Conservation (phyloP, 2,113 vertebrate genomes). For the Chlamydotis undulata region DNA sequence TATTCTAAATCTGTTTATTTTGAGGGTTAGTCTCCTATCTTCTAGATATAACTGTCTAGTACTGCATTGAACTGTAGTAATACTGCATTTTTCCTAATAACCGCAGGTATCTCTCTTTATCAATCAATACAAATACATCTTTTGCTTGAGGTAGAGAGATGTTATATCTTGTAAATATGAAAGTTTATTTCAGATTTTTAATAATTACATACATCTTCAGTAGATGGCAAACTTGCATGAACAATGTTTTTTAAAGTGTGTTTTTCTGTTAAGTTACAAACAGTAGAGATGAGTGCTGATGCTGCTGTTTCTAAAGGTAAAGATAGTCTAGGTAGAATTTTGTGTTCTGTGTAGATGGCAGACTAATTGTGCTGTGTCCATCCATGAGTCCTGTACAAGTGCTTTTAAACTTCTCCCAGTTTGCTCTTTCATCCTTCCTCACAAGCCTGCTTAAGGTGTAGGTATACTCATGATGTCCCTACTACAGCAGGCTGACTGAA, state of each 20-base stretch:
- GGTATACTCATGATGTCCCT: neutral
- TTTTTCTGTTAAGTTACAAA: neutral
- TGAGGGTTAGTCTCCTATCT: neutral
- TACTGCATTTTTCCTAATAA: neutral
- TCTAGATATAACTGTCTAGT: neutral
- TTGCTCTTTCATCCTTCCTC: neutral
- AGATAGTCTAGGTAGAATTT: neutral
- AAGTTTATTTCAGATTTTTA: neutral
- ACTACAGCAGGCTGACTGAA: neutral
- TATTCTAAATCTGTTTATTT: neutral
- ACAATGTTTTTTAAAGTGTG: neutral
- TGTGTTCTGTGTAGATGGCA: neutral
- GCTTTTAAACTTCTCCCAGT: neutral
- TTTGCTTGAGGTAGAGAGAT: neutral
- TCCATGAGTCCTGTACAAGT: neutral
- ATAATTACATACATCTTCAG: neutral
- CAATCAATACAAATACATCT: neutral
- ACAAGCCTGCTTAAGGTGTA: neutral
- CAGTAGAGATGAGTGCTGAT: neutral
- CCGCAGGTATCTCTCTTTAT: neutral
- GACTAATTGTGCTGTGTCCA: neutral
- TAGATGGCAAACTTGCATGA: neutral
- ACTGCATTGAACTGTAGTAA: neutral
- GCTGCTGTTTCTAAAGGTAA: neutral
- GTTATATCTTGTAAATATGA: neutral